phyloP scores from a whole-genome alignment of 2,888 invertebrate species.

The Villa cingulata region DNA sequence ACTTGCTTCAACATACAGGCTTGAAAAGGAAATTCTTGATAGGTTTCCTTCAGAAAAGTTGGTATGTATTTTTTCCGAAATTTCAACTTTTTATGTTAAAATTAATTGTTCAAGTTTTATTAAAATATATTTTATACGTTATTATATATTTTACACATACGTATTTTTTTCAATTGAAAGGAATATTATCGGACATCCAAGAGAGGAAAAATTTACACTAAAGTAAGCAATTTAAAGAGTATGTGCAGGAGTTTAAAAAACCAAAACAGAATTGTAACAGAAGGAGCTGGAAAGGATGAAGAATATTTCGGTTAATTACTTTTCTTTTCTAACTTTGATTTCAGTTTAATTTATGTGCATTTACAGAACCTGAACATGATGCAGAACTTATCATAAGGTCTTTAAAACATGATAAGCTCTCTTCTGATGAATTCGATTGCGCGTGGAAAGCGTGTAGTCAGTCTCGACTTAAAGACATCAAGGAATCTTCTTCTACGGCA shows the following conservation, averaged over 20 bases:
- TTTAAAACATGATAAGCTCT: not conserved
- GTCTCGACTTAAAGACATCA: not conserved
- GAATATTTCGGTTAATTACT: not conserved
- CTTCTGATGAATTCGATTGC: not conserved
- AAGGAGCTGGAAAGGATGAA: too few relatives aligned
- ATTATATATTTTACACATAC: too few relatives aligned
- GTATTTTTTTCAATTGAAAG: not conserved
- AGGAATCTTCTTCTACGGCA: not conserved
- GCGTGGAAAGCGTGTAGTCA: not conserved
- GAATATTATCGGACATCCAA: not conserved
- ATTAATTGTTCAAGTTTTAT: too few relatives aligned
- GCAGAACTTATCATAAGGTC: not conserved
- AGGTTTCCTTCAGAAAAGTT: not conserved
- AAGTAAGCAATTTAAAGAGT: not conserved
- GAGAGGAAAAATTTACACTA: not conserved
- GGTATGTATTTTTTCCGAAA: too few relatives aligned
- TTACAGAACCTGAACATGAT: not conserved
- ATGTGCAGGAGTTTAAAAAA: not conserved
- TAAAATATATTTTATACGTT: too few relatives aligned
- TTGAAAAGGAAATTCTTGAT: slow-evolving; percentile 15
- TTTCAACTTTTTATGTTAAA: too few relatives aligned
- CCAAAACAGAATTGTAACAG: too few relatives aligned
- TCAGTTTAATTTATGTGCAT: not conserved
- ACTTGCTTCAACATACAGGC: slow-evolving; percentile 11
- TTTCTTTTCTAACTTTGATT: too few relatives aligned